Conservation (phyloP, 2,888 invertebrate species). For the Gymnosoma rotundatum region DNA sequence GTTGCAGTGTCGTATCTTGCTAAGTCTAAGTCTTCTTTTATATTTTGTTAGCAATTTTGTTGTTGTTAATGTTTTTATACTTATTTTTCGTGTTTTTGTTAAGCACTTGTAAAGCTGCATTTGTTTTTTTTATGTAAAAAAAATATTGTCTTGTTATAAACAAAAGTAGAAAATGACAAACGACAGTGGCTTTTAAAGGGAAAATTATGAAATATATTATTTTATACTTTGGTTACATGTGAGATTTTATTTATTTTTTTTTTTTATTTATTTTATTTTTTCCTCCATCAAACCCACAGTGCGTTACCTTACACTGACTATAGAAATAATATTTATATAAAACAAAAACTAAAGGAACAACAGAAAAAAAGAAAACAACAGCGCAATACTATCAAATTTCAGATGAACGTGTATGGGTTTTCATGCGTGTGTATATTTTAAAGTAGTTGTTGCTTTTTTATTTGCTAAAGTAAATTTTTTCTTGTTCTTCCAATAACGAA, state of each 20-base stretch:
- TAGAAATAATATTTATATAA: neutral
- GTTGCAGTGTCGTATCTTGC: slow-evolving; percentile 13
- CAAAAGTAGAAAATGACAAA: slow-evolving; percentile 11
- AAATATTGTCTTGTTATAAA: slow-evolving; percentile 49
- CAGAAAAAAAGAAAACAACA: slow-evolving; percentile 37
- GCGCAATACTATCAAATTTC: slow-evolving; percentile 60
- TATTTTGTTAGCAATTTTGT: slow-evolving; percentile 32
- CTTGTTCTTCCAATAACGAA: neutral
- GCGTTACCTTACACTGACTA: neutral
- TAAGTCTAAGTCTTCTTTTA: slow-evolving; percentile 41
- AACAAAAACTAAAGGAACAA: slow-evolving; percentile 42
- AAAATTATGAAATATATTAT: neutral
- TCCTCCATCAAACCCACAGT: neutral
- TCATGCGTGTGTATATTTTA: neutral
- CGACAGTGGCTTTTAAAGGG: slow-evolving; percentile 23
- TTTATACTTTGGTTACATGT: neutral
- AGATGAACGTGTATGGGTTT: neutral
- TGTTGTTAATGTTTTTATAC: slow-evolving; percentile 10
- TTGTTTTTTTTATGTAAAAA: slow-evolving; percentile 10
- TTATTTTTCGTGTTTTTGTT: slow-evolving; percentile 52
- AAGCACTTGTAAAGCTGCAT: slow-evolving; percentile 70
- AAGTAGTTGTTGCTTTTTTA: neutral
- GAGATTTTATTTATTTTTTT: too few relatives aligned
- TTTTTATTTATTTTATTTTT: neutral
- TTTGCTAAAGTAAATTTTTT: neutral